Evolutionary conservation across 2,797 vertebrate species (phyloP).

Genomic region (Vespertilio murinus): DNA sequence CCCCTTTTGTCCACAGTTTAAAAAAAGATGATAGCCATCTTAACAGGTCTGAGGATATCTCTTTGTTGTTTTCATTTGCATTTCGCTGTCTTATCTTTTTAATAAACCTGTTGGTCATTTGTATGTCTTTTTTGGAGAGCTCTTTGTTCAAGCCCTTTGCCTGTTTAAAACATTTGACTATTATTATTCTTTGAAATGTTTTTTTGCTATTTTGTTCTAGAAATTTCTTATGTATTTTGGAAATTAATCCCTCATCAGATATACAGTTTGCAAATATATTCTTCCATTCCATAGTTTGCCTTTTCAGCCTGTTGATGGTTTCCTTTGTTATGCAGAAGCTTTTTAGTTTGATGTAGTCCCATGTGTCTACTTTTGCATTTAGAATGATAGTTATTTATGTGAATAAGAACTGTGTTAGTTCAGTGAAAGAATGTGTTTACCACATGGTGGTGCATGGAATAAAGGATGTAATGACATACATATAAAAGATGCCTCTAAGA

Average conservation of each 20-base stretch:
- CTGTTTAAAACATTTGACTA: background rate
- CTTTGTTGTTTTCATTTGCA: background rate
- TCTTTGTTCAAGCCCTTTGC: background rate
- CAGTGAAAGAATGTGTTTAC: background rate
- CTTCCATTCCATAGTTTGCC: background rate
- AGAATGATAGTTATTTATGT: background rate
- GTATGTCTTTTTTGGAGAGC: background rate
- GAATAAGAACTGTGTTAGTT: background rate
- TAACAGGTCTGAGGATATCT: background rate
- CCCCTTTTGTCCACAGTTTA: background rate
- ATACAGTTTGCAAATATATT: background rate
- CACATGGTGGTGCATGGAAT: background rate
- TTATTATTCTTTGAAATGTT: background rate
- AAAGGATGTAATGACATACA: background rate
- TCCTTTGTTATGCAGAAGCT: background rate
- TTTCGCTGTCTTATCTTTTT: background rate
- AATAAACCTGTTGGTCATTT: background rate
- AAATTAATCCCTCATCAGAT: background rate
- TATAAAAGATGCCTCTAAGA: background rate
- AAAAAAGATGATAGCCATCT: background rate
- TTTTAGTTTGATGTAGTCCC: background rate
- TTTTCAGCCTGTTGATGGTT: background rate
- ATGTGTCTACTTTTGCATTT: background rate
- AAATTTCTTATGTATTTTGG: background rate
- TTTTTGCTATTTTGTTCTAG: background rate